These are phyloP conservation scores for Dolichomitus sp. DNA, from an alignment of 2,888 invertebrate genomes.

Conservation along the genomic window DNA sequence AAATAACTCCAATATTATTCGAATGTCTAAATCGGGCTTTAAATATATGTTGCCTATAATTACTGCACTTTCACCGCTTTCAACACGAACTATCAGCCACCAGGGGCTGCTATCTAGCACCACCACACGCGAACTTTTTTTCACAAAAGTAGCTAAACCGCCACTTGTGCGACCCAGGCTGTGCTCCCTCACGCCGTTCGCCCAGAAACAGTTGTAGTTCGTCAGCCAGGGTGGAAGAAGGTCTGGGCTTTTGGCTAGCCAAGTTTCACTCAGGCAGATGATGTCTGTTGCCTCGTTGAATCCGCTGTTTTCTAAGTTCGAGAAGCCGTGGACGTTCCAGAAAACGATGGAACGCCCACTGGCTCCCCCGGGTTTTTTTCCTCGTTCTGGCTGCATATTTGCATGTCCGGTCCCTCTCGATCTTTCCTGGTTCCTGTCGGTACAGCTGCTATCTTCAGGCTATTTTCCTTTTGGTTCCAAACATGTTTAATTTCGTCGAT, in stretches of 20 bases:
- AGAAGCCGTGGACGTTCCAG: background rate
- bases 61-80: background rate
- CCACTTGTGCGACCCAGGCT: conserved; percentile 10
- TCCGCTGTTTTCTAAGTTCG: conserved; percentile 8
- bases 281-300: conserved; percentile 14
- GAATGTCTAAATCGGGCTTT: conserved; percentile 2
- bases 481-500: background rate
- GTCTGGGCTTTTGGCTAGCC: conserved; percentile 10
- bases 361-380: background rate
- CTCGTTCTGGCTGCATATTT: background rate
- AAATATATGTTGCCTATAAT: background rate
- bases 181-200: conserved; percentile 8
- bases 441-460: background rate
- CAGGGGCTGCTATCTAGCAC: conserved; percentile 2
- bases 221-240: conserved; percentile 1
- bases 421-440: too few species aligned
- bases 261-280: conserved; percentile 26
- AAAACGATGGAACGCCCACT: conserved; percentile 14
- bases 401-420: background rate
- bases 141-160: conserved; percentile 1
- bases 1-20: conserved; percentile 1
- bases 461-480: conserved; percentile 13
- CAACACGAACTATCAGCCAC: conserved; percentile 2
- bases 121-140: conserved; percentile 3
- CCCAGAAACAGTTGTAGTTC: conserved; percentile 9